Conservation (phyloP, 2,113 vertebrate genomes). For the Delphinus delphis region DNA sequence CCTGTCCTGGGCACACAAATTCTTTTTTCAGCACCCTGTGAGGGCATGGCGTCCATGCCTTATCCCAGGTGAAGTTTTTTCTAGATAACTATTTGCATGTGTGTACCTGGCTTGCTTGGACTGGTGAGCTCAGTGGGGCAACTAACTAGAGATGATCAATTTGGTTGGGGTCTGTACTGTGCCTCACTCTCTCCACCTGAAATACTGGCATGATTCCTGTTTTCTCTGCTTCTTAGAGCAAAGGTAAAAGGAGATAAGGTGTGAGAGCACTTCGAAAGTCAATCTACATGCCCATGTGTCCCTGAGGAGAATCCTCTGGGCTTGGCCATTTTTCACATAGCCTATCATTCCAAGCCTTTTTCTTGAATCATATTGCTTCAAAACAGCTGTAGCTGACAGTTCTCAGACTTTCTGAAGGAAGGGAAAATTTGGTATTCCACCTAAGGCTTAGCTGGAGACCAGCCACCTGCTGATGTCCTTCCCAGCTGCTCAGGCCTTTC, state of each 20-base stretch:
- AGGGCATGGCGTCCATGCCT: neutral
- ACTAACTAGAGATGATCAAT: neutral
- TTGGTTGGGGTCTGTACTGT: neutral
- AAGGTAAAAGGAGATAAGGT: neutral
- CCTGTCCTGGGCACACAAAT: neutral
- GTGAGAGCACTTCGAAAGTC: neutral
- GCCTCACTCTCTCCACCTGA: neutral
- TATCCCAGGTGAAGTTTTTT: neutral
- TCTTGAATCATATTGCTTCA: neutral
- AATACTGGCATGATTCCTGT: neutral
- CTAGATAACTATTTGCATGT: neutral
- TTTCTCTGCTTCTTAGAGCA: neutral
- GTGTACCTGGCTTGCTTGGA: neutral
- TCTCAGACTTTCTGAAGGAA: neutral
- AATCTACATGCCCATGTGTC: neutral
- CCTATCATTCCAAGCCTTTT: neutral
- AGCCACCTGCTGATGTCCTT: neutral
- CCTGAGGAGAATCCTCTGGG: neutral
- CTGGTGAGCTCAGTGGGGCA: neutral
- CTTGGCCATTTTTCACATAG: neutral
- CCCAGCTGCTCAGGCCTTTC: neutral
- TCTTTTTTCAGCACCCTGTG: neutral
- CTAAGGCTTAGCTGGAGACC: neutral
- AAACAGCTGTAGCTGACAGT: neutral
- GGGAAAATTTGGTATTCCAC: neutral